Conservation (phyloP, 53 echinoderm and acorn worm species). For the Actinopyga echinites region DNA sequence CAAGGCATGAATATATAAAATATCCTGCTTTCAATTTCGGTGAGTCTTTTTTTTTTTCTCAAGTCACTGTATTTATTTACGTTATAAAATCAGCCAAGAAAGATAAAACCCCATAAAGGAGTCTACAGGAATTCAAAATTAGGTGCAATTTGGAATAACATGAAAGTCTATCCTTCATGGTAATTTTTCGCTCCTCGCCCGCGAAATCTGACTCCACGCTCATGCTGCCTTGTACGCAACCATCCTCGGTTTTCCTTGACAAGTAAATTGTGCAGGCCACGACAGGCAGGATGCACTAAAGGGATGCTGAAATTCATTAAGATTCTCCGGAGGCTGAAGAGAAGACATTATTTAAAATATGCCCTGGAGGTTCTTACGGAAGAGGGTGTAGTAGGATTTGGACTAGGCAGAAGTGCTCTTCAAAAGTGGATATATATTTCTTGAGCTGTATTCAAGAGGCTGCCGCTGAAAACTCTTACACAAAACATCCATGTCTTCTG, state of each 20-base stretch:
- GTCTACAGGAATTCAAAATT: constrained; percentile 44
- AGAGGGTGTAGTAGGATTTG: constrained; percentile 45
- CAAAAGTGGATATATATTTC: constrained; percentile 32
- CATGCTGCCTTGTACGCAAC: constrained; percentile 48
- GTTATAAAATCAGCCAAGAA: constrained; percentile 33
- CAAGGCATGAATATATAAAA: constrained; percentile 41
- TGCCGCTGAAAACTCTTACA: background rate
- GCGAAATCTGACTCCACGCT: constrained; percentile 46
- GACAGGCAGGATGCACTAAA: constrained; percentile 39
- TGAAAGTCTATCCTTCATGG: constrained; percentile 42
- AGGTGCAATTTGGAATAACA: constrained; percentile 52
- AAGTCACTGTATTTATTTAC: constrained; percentile 45
- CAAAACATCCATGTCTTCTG: constrained; percentile 36
- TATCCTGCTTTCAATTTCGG: constrained; percentile 24
- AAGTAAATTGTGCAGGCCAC: constrained; percentile 41
- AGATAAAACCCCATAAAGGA: constrained; percentile 32
- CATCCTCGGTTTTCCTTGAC: constrained; percentile 35
- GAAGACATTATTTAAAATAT: constrained; percentile 46
- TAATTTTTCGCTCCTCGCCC: constrained; percentile 48
- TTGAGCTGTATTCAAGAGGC: constrained; percentile 29
- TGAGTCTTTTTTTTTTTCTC: background rate
- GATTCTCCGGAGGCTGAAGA: constrained; percentile 13
- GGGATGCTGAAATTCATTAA: constrained; percentile 44
- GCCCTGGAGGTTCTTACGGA: constrained; percentile 35
- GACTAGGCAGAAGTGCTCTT: constrained; percentile 29